Percentiles rank a stretch among this genome's conserved stretches.
Evolutionary conservation across 2,888 invertebrate species (phyloP).

Genomic region (Luperina nickerlii): DNA sequence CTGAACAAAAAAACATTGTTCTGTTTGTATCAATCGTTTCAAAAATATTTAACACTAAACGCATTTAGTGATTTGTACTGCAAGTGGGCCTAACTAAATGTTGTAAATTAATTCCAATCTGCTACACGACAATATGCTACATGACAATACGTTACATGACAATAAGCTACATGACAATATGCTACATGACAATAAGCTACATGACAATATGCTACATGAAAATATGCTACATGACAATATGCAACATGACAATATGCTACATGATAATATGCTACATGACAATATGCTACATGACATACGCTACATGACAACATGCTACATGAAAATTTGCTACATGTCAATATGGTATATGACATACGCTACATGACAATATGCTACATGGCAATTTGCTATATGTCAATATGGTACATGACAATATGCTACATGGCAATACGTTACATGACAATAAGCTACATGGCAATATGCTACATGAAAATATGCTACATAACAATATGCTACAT

Average conservation of each 20-base stretch:
- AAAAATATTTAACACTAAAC: not conserved
- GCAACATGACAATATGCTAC: not conserved
- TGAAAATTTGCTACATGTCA: no score
- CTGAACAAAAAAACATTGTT: not conserved
- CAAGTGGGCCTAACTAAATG: not conserved
- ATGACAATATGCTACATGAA: not conserved
- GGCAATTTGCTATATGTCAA: no score
- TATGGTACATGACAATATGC: not conserved
- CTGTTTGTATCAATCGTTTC: not conserved
- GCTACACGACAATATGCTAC: not conserved
- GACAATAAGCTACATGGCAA: no score
- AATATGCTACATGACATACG: not conserved
- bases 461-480: no score
- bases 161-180: no score
- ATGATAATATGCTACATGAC: not conserved
- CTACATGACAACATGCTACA: no score
- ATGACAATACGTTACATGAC: no score
- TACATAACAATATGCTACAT: not conserved
- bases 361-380: no score
- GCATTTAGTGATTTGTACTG: not conserved
- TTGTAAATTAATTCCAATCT: not conserved
- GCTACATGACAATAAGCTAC: no score
- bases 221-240: not conserved
- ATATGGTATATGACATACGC: no score
- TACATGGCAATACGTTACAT: no score